Base-by-base conservation (phyloP, 2,797 vertebrate species). In the Sebastes wilsoni region DNA sequence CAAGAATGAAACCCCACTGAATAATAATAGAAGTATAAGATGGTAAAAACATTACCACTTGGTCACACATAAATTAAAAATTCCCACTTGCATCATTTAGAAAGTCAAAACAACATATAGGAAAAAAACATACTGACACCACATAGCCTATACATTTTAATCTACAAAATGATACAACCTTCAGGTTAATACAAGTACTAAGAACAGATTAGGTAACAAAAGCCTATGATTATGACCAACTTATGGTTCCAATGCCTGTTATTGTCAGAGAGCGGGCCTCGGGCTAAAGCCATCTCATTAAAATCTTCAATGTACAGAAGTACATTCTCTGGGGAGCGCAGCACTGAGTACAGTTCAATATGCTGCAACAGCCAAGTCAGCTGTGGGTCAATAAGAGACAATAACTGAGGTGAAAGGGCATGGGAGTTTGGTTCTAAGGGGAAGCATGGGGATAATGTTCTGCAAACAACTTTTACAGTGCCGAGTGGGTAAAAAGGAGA, bases 311-410 rank as follows among this genome's bases (percentile, higher is more conserved):
- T 66, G 66, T 67, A 65, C 75, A 61, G 56, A 25, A 56, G 76
- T 62, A 56, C 8, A 7, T 83, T 59, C 82, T 84, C 86, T 6
- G 14, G 77, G 70, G 73, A 85, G 30, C 3, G 11, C 52, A 62
- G 32, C 46, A 14, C 67, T 65, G 66, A 81, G 79, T 68, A 75
- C 59, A 73, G 82, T 58, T 88, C 82, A 85, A 88, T 92, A 87
- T 79, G 56, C 67, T 75, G 76, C 77, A 83, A 67, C 71, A 54
- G 82, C 84, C 28, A 59, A 84, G 85, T 84, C 82, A 84, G 65
- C 87, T 82, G 66, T 7, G 55, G 65, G 71, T 87, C 91, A 89
- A 75, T 88, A 89, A 76, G 66, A 81, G 22, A 72, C 64, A 61
- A 78, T 46, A 71, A 36, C 28, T 27, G 66, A 81, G 85, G 82